Evolutionary conservation across 2,888 invertebrate genomes (phyloP).

Genomic region (Theretra japonica): DNA sequence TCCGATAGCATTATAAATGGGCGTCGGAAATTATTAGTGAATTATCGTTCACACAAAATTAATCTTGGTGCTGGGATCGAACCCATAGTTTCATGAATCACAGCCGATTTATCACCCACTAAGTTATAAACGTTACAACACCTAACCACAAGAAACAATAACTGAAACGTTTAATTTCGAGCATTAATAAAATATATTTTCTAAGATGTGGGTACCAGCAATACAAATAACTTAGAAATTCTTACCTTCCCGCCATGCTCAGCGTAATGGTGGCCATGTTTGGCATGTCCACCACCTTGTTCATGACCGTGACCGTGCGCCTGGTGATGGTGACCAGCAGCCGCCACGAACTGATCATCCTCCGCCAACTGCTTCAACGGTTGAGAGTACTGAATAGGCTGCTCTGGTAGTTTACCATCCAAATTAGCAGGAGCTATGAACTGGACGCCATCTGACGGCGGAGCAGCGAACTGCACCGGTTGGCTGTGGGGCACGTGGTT

Average conservation of each 20-base stretch:
- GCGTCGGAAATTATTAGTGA: too few species aligned
- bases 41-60: too few species aligned
- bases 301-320: conserved; percentile 64
- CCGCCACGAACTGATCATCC: conserved; percentile 55
- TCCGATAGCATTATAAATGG: too few species aligned
- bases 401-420: conserved; percentile 47
- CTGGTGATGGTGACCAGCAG: conserved; percentile 62
- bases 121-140: too few species aligned
- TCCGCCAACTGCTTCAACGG: conserved; percentile 51
- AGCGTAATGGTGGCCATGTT: conserved; percentile 80
- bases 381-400: conserved; percentile 48
- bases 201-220: background rate
- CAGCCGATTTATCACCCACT: too few species aligned
- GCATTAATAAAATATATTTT: too few species aligned
- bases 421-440: conserved; percentile 45
- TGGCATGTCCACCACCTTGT: conserved; percentile 82
- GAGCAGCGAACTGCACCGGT: conserved; percentile 28
- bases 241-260: conserved; percentile 83
- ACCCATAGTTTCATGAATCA: too few species aligned
- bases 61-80: too few species aligned
- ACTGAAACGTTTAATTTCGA: too few species aligned
- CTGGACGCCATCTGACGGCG: conserved; percentile 41
- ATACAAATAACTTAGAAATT: background rate
- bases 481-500: conserved; percentile 38
- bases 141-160: too few species aligned